Evolutionary conservation across 2,113 vertebrate genomes (phyloP), one percentile per base, ranked within the genome.

Genomic region (Sorex fumeus): DNA sequence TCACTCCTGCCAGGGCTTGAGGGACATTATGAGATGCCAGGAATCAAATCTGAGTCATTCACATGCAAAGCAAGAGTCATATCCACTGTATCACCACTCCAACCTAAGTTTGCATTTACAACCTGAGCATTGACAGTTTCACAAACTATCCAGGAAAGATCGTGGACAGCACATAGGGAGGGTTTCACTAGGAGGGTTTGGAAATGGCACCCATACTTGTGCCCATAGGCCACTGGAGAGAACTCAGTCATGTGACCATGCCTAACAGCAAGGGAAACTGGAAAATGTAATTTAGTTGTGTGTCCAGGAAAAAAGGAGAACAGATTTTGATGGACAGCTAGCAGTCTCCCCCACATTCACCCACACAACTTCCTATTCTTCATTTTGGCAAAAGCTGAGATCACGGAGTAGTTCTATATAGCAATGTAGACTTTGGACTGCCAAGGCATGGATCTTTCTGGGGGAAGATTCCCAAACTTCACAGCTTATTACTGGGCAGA

Each of bases 361-460:
- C 94, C 94, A 96, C 87, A 16, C 47, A 93, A 87, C 57, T 92
- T 95, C 91, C 87, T 96, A 84, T 93, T 95, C 96, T 96, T 92
- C 66, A 75, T 93, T 47, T 93, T 93, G 81, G 80, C 91, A 91
- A 93, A 92, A 84, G 28, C 90, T 92, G 75, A 92, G 77, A 81
- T 91, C 57, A 88, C 43, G 34, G 75, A 94, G 30, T 84, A 91
- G 88, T 96, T 95, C 89, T 95, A 74, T 75, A 92, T 0, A 64
- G 64, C 62, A 91, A 53, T 75, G n/a, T 60, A 32, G 3, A 70
- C 67, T 85, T 92, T 92, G 74, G 91, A 64, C 77, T 96, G 72
- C 80, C 71, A 57, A 94, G 67, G 32, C 72, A 64, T 74, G 84
- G 60, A 43, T 69, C 43, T 80, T 93, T 74, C 69, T 77, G 34